Evolutionary conservation across 2,797 vertebrate species (phyloP), one percentile per base, ranked within the genome.

Genomic region (Dendrocincla fuliginosa): DNA sequence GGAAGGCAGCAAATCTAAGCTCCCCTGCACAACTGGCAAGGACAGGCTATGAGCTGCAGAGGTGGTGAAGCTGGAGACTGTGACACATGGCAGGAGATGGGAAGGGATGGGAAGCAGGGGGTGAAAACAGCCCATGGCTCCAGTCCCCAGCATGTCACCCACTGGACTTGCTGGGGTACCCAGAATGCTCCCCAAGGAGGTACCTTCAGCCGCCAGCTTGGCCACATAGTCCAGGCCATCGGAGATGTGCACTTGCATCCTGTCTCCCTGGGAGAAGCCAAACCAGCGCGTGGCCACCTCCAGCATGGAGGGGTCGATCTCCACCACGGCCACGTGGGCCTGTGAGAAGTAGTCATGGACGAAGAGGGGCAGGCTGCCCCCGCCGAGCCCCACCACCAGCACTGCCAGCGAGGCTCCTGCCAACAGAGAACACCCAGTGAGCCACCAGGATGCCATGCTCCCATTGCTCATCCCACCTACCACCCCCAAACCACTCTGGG

Each of bases 311-410:
- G 99, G 98, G 91, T 99, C 99, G 0, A 99, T 98, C 96, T 99
- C 99, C 77, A 99, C 98, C 35, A 99, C 99, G 4, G 99, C 98
- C 4, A 99, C 88, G 0, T 1, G 82, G 42, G 98, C 97, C 82
- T 92, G 89, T 0, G 97, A 98, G 87, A 99, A 98, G 96, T 99
- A 99, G 96, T 99, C 99, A 0, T 99, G 98, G 76, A 99, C 73
- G 46, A 99, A 99, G 97, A 99, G 98, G 24, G 99, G 98, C 76
- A 99, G 98, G 76, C 99, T 99, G 89, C 99, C 99, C 8, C 99
- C 99, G 0, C 99, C 99, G 0, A 99, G 98, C 22, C 99, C 99
- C 56, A 99, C 98, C 91, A 99, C 98, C 79, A 99, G 96, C 94
- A 99, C 97, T 0, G 98, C 97, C 77, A 99, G 91, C 0, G 94